Evolutionary conservation across 1,140 invertebrate genomes (phyloP).

Genomic region (Periplaneta americana): DNA sequence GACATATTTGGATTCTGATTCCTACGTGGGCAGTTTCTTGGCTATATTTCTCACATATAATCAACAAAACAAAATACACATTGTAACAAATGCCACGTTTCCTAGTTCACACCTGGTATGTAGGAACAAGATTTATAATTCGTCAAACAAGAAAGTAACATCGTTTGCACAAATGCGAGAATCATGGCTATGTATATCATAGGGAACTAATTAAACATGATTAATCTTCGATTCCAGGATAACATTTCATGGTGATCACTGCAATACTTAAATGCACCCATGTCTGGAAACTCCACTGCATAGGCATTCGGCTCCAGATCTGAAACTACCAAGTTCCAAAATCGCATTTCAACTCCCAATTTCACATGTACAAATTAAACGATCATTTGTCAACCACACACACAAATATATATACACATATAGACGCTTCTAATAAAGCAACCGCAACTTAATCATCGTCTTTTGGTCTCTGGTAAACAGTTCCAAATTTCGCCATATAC

Average conservation of each 20-base stretch:
- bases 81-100: not conserved
- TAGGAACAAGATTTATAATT: not conserved
- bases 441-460: constrained; percentile 45
- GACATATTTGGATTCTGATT: not conserved
- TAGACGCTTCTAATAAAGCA: not conserved
- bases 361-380: not conserved
- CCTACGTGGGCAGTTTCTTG: not conserved
- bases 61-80: not conserved
- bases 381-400: not conserved
- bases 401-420: no score
- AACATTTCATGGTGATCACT: not conserved
- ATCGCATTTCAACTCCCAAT: not conserved
- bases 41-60: not conserved
- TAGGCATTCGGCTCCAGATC: not conserved
- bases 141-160: not conserved
- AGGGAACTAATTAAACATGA: not conserved
- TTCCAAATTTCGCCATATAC: constrained; percentile 92
- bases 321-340: not conserved
- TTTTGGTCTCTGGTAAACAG: constrained; percentile 54
- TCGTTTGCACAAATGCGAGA: not conserved
- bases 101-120: not conserved
- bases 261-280: not conserved
- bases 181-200: not conserved
- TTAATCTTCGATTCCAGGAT: not conserved
- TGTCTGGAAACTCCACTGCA: not conserved